Evolutionary conservation across 2,113 vertebrate species (phyloP), one percentile per base, ranked within the genome.

Genomic region (Boulengeromyrus knoepffleri): DNA sequence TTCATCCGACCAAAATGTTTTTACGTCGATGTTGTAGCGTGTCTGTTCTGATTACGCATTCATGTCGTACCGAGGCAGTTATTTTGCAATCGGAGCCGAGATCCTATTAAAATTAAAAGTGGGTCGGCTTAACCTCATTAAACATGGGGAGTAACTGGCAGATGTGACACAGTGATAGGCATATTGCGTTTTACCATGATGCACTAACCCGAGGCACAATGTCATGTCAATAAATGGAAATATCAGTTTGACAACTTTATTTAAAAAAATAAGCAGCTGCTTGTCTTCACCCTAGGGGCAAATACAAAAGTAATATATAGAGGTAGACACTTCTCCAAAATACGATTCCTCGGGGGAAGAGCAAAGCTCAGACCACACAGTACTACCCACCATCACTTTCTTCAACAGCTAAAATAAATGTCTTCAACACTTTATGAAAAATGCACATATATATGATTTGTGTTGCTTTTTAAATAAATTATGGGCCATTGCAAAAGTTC

Each of bases 1-100:
- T 31, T 58, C 45, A 31, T 88, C 88, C 42, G 90, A 87, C 49
- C 83, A 84, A 5, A 49, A 62, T 91, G 92, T 89, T 93, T 92
- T 94, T 88, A 86, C 88, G 85, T 46, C 88, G 56, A 27, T 90
- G 74, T 52, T 84, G 53, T 80, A 50, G 42, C 89, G 39, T 89
- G 36, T 91, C 90, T 66, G 87, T 13, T 9, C 21, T 27, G 17
- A 49, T 19, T 10, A 36, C n/a, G 36, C 12, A 19, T 10, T n/a
- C 8, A 52, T 5, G 10, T 42, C 5, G 21, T 58, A 58, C 7
- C 9, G 87, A 58, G 4, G 53, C 5, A 31, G 36, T 88, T 36
- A 50, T 24, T 27, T 10, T 19, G 50, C 39, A 7, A 15, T n/a
- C 15, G 36, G 17, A 42, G 17, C 74, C n/a, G 39, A 24, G 89